Percentiles rank a stretch among this genome's conserved stretches.
Conservation (phyloP, 2,797 vertebrate genomes). For the Thaleichthys pacificus region DNA sequence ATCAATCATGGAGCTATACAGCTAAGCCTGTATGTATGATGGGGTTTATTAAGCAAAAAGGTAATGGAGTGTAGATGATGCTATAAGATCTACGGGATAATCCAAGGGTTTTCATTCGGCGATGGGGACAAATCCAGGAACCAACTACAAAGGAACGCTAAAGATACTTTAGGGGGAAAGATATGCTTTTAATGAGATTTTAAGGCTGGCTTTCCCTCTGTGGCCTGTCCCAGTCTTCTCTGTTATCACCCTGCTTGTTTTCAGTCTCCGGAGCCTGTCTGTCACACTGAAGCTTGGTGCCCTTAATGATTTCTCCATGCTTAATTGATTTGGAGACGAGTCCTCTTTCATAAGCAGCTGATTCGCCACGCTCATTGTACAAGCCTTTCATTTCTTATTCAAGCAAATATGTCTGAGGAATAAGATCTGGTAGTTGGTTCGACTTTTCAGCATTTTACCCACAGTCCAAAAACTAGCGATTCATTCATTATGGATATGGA, state of each 20-base stretch:
- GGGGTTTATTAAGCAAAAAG: slow-evolving; percentile 31
- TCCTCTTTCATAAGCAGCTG: not conserved
- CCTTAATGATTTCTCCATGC: slow-evolving; percentile 9
- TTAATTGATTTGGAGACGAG: slow-evolving; percentile 19
- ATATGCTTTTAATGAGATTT: slow-evolving; percentile 30
- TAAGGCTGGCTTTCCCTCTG: slow-evolving; percentile 8
- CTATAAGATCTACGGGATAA: slow-evolving; percentile 32
- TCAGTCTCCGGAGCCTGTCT: slow-evolving; percentile 8
- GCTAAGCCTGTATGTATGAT: slow-evolving; percentile 23
- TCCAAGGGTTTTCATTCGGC: slow-evolving; percentile 26
- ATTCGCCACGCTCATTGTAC: not conserved
- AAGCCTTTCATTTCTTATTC: not conserved
- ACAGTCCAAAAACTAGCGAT: too few relatives aligned
- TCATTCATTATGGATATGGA: too few relatives aligned
- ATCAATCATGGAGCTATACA: slow-evolving; percentile 13
- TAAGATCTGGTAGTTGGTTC: too few relatives aligned
- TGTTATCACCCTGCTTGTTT: slow-evolving; percentile 22
- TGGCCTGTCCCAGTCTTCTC: slow-evolving; percentile 7
- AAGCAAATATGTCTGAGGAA: too few relatives aligned
- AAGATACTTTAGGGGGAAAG: slow-evolving; percentile 15
- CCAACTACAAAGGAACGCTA: slow-evolving; percentile 20
- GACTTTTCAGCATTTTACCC: too few relatives aligned
- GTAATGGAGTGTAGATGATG: slow-evolving; percentile 32
- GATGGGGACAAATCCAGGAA: slow-evolving; percentile 8
- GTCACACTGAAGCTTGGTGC: slow-evolving; percentile 4